These are phyloP conservation scores for Steromphala cineraria DNA, from an alignment of 2,888 invertebrate species.

Conservation along the genomic window DNA sequence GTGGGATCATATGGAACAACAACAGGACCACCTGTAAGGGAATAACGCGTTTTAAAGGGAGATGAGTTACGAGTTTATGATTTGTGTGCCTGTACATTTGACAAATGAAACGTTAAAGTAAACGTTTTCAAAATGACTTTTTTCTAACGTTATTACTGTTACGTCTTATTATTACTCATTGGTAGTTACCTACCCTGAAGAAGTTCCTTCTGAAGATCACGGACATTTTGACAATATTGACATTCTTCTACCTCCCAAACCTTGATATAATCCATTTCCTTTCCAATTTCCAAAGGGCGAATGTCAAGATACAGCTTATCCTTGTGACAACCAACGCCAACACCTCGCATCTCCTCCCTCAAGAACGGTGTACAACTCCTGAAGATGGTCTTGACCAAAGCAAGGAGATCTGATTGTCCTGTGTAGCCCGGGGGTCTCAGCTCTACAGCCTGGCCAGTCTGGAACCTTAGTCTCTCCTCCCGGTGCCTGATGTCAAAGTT, in stretches of 20 bases:
- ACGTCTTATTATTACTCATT: not conserved
- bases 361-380: conserved; percentile 25
- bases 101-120: too few species aligned
- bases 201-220: not conserved
- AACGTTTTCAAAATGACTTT: too few species aligned
- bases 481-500: conserved; percentile 23
- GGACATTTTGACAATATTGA: conserved; percentile 13
- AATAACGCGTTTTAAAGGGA: too few species aligned
- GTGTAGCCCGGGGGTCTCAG: not conserved
- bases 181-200: conserved; percentile 14
- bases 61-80: too few species aligned
- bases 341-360: conserved; percentile 25
- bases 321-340: conserved; percentile 32
- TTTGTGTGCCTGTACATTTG: too few species aligned
- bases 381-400: conserved; percentile 9
- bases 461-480: conserved; percentile 15
- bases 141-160: too few species aligned
- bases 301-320: conserved; percentile 34
- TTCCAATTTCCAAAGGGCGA: conserved; percentile 24
- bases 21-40: not conserved
- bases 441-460: conserved; percentile 23
- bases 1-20: not conserved
- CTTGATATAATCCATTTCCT: conserved; percentile 23
- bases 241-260: conserved; percentile 27
- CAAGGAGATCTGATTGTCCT: not conserved